Percentiles rank a stretch among this genome's conserved stretches.
phyloP scores from a whole-genome alignment of 1,140 invertebrate species.

The Anoplophora glabripennis region DNA sequence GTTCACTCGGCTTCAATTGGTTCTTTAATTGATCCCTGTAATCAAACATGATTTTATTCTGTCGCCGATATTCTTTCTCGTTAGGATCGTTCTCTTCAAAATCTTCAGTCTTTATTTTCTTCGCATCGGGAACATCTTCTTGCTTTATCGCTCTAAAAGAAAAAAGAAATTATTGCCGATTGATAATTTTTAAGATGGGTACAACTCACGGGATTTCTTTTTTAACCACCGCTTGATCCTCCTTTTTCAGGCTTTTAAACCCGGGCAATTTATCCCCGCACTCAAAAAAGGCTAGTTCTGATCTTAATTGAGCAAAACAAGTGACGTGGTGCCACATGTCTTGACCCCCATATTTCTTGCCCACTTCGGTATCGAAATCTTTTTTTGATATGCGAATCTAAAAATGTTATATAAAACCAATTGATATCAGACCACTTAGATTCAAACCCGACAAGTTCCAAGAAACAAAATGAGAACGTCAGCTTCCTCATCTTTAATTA shows the following conservation, averaged over 20 bases:
- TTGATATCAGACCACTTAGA: no score
- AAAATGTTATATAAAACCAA: slow-evolving; percentile 1
- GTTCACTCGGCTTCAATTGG: slow-evolving; percentile 57
- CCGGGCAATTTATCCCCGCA: slow-evolving; percentile 71
- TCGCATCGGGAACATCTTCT: slow-evolving; percentile 57
- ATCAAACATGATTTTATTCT: slow-evolving; percentile 78
- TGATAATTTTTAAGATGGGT: slow-evolving; percentile 7
- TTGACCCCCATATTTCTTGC: slow-evolving; percentile 74
- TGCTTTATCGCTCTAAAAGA: slow-evolving; percentile 55
- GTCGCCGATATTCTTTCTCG: slow-evolving; percentile 63
- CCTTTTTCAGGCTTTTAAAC: slow-evolving; percentile 65
- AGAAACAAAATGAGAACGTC: no score
- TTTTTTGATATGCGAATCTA: slow-evolving; percentile 77
- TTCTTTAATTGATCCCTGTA: slow-evolving; percentile 55
- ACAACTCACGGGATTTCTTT: slow-evolving; percentile 65
- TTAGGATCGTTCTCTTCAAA: slow-evolving; percentile 49
- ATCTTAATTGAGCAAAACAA: slow-evolving; percentile 81
- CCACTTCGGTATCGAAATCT: slow-evolving; percentile 80
- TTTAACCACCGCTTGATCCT: slow-evolving; percentile 71
- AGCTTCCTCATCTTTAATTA: no score
- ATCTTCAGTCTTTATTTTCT: slow-evolving; percentile 67
- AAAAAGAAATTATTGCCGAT: slow-evolving; percentile 7
- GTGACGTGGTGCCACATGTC: slow-evolving; percentile 89
- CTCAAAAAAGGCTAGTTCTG: slow-evolving; percentile 74
- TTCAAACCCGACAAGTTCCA: no score